Base-by-base conservation (phyloP, 2,888 invertebrate species). In the Oscheius myriophilus region DNA sequence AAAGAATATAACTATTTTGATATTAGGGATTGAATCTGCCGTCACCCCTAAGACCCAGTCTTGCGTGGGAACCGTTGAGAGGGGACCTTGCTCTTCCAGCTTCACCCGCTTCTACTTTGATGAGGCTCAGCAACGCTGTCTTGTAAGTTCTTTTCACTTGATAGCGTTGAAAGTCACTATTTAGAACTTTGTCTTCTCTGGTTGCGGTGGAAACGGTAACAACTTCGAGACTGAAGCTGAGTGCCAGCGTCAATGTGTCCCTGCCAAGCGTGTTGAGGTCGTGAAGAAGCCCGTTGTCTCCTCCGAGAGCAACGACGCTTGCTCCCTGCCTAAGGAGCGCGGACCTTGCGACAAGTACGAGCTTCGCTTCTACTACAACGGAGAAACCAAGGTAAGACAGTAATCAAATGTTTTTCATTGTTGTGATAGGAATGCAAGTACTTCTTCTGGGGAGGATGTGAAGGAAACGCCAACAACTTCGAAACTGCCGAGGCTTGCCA, bases 341-440 rank as follows among this genome's bases (percentile, higher is more conserved):
- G 86, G 86, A 63, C 83, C 86, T 7, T 87, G 86, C 66, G 86
- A 87, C 66, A 79, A 82, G 39, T 86, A 85, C 68, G 83, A 86
- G 67, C 79, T 86, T 11, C 73, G 85, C 11, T 82, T 82, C 73
- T 82, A 80, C 73, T 82, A 68, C 79, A 82, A 82, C 66, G 46
- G 70, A 16, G 79, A 78, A 23, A 64, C 74, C 46, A 77, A 78
- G 58, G 69, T 67, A 62, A 33, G 9, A 33, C 42, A 7, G 9
- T 53, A n/a, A n/a, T 25, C 7, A 7, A 53, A 25, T 21, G 16
- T 11, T 53, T 53, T 21, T 7, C n/a, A 6, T 16, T 53, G 11
- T 33, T 33, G 33, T 33, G 3, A 3, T 9, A 33, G 33, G 61
- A 61, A 18, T 61, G 61, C 61, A 61, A 67, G 51, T 46, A 58